Evolutionary conservation across 2,113 vertebrate species (phyloP), one percentile per base, ranked within the genome.

Genomic region (Noctilio leporinus): DNA sequence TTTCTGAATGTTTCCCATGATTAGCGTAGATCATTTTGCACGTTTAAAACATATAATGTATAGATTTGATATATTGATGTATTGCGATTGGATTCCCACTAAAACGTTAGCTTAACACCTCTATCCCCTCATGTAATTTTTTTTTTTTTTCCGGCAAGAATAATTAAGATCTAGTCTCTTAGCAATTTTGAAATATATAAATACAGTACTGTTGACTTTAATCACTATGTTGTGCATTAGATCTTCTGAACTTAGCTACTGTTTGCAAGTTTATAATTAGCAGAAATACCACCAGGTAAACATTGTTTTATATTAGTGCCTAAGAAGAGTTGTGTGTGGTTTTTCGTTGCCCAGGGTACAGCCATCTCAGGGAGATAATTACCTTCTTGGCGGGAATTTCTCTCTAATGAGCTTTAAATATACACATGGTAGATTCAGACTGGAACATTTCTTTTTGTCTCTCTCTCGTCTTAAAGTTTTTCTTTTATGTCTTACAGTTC

Each of bases 331-430:
- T 53, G 53, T 77, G 38, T 78, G 70, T 55, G 45, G 35, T n/a
- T 84, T 86, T 94, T 80, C 87, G 51, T 88, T 78, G 45, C 83
- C 45, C 40, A 55, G 64, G 38, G 70, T 64, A 78, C 28, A 20
- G 87, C 20, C 91, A 64, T 88, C 65, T 65, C 51, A 64, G 45
- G 8, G 33, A 76, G 67, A 78, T 92, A 94, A 92, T 96, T 78
- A 94, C 47, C 16, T 20, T 72, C 59, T 77, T 83, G 49, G 88
- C 30, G 84, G 73, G 35, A 92, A 92, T 83, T 92, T 92, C 69
- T 87, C 45, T 62, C 49, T 91, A 88, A 86, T 92, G 49, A 83
- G 40, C 51, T 69, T 92, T 76, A 83, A 95, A 81, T 76, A 70
- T 4, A 92, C 10, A 43, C 59, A 76, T 20, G 64, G 40, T 51